Conservation (phyloP, 2,113 vertebrate species). For the Tragelaphus imberbis region DNA sequence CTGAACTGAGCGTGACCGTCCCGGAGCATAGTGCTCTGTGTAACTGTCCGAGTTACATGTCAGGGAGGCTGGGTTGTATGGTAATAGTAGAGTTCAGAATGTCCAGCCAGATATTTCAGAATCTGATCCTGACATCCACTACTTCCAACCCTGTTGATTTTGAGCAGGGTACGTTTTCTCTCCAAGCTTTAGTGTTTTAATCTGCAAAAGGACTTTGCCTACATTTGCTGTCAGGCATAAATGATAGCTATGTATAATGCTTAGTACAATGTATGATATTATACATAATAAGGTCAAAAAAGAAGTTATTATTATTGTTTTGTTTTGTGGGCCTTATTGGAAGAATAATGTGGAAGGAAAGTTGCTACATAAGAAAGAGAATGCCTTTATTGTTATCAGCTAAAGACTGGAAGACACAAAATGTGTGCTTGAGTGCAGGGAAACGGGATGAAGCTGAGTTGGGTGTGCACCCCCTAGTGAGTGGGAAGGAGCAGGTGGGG, state of each 20-base stretch:
- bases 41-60: background rate
- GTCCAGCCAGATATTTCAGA: background rate
- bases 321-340: background rate
- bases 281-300: background rate
- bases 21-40: background rate
- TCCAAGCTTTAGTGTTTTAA: background rate
- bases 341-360: background rate
- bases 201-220: background rate
- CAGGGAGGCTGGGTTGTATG: background rate
- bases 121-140: background rate
- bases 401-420: background rate
- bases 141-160: background rate
- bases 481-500: background rate
- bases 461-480: background rate
- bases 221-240: background rate
- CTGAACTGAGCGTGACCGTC: accelerated
- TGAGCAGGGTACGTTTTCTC: background rate
- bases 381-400: background rate
- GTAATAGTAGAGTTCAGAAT: background rate
- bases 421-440: background rate
- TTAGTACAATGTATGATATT: background rate
- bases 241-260: background rate
- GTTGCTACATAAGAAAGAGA: background rate
- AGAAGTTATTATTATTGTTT: background rate
- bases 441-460: background rate